Conservation (phyloP, 2,113 vertebrate species). For the Motacilla alba region DNA sequence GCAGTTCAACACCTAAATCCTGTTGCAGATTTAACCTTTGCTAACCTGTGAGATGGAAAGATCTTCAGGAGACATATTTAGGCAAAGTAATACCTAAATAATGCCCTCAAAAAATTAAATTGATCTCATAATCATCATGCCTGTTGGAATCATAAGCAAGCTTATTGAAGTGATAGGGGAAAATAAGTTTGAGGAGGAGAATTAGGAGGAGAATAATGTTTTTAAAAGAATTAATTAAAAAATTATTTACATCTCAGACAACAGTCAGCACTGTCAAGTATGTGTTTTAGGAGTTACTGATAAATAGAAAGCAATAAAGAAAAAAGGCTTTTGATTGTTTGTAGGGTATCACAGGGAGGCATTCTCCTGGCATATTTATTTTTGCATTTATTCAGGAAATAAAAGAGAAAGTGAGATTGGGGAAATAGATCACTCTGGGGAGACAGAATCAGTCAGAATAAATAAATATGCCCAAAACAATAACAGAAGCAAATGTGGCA, state of each 20-base stretch:
- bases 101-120: not conserved
- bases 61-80: not conserved
- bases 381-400: not conserved
- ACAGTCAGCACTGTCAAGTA: not conserved
- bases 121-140: not conserved
- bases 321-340: not conserved
- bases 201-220: not conserved
- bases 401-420: not conserved
- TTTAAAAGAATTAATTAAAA: not conserved
- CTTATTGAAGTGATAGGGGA: not conserved
- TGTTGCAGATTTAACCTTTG: not conserved
- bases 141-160: not conserved
- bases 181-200: not conserved
- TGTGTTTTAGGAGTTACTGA: not conserved
- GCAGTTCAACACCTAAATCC: not conserved
- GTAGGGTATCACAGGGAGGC: not conserved
- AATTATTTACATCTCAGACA: not conserved
- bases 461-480: constrained; percentile 62
- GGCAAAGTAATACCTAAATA: not conserved
- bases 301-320: not conserved
- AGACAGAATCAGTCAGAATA: constrained; percentile 51
- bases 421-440: constrained; percentile 30
- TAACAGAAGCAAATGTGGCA: constrained; percentile 49
- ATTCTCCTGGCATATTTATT: constrained; percentile 37
- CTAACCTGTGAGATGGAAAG: not conserved